Evolutionary conservation across 2,797 vertebrate genomes (phyloP).

Genomic region (Cyclopterus lumpus): DNA sequence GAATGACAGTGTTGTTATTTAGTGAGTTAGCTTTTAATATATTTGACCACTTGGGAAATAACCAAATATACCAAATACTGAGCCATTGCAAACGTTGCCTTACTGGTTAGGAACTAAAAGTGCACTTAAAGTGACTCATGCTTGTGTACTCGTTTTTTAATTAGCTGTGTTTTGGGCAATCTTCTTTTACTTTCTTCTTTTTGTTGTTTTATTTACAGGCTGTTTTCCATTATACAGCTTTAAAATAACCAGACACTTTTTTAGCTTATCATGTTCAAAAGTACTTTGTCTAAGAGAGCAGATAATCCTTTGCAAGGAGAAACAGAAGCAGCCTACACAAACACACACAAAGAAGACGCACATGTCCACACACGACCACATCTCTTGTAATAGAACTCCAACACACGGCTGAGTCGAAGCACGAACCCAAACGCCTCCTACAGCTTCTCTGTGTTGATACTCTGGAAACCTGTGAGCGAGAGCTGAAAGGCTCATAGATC

Average conservation of each 20-base stretch:
- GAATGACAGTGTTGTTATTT: not conserved
- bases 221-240: not conserved
- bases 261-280: not conserved
- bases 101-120: slow-evolving; percentile 10
- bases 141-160: not conserved
- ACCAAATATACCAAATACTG: slow-evolving; percentile 52
- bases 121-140: not conserved
- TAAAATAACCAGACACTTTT: not conserved
- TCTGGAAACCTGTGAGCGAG: not conserved
- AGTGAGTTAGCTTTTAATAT: not conserved
- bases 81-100: slow-evolving; percentile 41
- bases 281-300: not conserved
- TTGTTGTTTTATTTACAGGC: not conserved
- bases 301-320: not conserved
- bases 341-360: not conserved
- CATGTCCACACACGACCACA: not conserved
- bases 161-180: not conserved
- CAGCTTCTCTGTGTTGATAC: not conserved
- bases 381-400: not conserved
- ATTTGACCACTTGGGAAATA: slow-evolving; percentile 61
- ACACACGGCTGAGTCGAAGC: not conserved
- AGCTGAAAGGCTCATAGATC: not conserved
- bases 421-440: slow-evolving; percentile 3
- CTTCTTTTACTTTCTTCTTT: slow-evolving; percentile 1
- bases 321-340: not conserved